phyloP scores from a whole-genome alignment of 23 tunicate genomes.

The Halocynthia aurantium region DNA sequence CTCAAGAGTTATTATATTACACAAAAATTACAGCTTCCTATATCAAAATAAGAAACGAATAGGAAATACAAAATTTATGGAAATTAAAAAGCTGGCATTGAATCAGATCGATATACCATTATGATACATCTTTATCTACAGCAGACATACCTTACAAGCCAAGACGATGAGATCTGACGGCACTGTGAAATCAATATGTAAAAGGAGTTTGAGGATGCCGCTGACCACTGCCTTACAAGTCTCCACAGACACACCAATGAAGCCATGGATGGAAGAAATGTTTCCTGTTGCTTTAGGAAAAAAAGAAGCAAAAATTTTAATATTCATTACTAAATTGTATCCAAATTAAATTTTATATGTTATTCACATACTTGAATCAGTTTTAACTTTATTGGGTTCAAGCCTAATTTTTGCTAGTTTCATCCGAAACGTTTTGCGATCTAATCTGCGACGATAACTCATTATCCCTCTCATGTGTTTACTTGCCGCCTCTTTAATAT shows the following conservation, averaged over 20 bases:
- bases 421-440: background rate
- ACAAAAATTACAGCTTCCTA: too few relatives aligned
- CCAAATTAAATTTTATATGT: background rate
- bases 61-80: too few relatives aligned
- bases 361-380: background rate
- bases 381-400: background rate
- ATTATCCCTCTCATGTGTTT: constrained; percentile 5
- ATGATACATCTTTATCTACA: background rate
- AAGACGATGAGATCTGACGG: constrained; percentile 17
- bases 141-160: constrained; percentile 10
- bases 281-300: background rate
- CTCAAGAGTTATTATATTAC: too few relatives aligned
- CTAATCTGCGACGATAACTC: background rate
- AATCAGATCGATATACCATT: too few relatives aligned
- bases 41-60: too few relatives aligned
- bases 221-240: background rate
- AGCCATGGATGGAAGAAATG: background rate
- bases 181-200: background rate
- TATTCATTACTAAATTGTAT: too few relatives aligned
- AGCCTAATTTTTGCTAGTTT: background rate
- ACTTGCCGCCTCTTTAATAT: background rate
- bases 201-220: background rate
- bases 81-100: too few relatives aligned
- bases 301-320: too few relatives aligned
- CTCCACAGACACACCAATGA: constrained; percentile 7